Base-by-base conservation (phyloP, 1,140 invertebrate species). In the Heliconius himera region DNA sequence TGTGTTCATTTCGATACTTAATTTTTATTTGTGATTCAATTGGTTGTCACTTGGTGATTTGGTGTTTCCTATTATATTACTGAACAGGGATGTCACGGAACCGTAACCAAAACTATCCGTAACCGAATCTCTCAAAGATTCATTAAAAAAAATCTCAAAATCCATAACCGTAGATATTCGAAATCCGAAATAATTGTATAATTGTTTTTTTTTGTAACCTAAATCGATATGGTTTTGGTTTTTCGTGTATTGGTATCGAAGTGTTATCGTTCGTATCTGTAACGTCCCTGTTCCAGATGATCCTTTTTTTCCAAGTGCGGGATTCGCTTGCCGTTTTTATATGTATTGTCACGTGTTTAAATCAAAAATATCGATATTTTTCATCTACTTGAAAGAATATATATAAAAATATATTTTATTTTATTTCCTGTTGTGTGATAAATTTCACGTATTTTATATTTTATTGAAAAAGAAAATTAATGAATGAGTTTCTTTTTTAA, bases 1-100 rank as follows among this genome's bases (percentile, higher is more conserved):
- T 79, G 76, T 82, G 75, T 84, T 83, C 66, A 80, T 78, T 81
- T 77, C 73, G 74, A 77, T 81, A 81, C 74, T 83, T 83, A 81
- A 79, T 77, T 73, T 66, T 83, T 66, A 74, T 78, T 66, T 78
- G 76, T 77, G 71, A 71, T 74, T 54, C 77, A 73, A 60, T 70
- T 66, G 16, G 22, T 74, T 73, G 56, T 75, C 74, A 75, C 74
- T 33, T 66, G 74, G 74, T 75, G 74, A 75, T 75, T 74, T 29
- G 60, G 60, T 66, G 16, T 66, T 66, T 22, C 11, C 73, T 56
- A n/a, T 8, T 75, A 41, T 66, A 33, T 74, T 29, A 51, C 51
- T 33, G 73, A 60, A 8, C 49, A 20, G 49, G 49, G 49, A 51
- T 51, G 49, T 46, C 13, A 46, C 11, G 9, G 41, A 46, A 13